phyloP scores from a whole-genome alignment of 2,888 invertebrate genomes.

The Mimachlamys varia region DNA sequence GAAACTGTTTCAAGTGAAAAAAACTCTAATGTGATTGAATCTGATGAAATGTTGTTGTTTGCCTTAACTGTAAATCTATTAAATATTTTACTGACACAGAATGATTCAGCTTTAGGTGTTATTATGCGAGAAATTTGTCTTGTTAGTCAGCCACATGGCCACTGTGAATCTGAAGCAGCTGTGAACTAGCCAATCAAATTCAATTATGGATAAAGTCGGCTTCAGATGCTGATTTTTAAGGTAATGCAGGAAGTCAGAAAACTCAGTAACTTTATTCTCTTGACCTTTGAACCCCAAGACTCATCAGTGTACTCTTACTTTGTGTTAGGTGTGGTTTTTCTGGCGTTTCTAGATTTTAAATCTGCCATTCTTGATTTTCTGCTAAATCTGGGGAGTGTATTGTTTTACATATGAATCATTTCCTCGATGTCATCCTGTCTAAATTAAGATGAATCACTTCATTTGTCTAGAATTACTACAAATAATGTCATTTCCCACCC shows the following conservation, averaged over 20 bases:
- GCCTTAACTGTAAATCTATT: too few relatives aligned
- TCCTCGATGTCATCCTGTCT: background rate
- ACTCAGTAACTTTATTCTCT: background rate
- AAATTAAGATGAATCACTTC: background rate
- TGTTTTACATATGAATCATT: constrained; percentile 14
- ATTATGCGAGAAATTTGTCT: background rate
- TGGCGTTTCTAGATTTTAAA: background rate
- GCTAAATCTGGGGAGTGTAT: background rate
- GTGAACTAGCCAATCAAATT: background rate
- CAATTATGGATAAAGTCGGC: background rate
- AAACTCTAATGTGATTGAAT: too few relatives aligned
- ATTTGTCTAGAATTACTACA: background rate
- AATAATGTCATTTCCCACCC: too few relatives aligned
- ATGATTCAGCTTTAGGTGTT: background rate
- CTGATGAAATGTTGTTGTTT: too few relatives aligned
- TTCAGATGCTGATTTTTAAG: constrained; percentile 1
- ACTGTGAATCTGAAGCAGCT: background rate
- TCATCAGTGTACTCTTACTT: constrained; percentile 6
- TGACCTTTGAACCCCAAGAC: background rate
- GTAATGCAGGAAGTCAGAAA: background rate
- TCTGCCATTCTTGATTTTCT: background rate
- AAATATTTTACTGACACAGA: background rate
- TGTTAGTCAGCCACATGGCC: background rate
- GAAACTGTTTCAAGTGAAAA: background rate
- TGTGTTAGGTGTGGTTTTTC: background rate